Base-by-base conservation (phyloP, 1,140 invertebrate genomes). In the Drosophila persimilis region DNA sequence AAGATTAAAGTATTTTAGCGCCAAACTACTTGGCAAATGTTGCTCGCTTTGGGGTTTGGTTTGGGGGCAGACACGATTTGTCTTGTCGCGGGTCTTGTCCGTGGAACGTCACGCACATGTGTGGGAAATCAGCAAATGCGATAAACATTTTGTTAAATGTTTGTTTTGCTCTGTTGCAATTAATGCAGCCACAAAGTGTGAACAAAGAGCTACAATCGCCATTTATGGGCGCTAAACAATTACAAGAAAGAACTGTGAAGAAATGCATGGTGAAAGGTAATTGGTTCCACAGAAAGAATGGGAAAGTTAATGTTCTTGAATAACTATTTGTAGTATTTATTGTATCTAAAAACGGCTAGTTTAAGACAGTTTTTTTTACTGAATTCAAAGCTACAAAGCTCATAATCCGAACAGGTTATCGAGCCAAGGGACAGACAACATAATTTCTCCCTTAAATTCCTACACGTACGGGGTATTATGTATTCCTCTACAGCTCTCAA, bases 91-190 rank as follows among this genome's bases (percentile, higher is more conserved):
- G 24, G 35, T 13, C 35, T 39, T 39, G 35, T 39, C 35, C 35
- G 35, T 39, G 35, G 35, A 39, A 39, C 35, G 35, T 39, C 35
- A 63, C 47, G 59, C 39, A 61, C 47, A 57, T 57, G 44, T 62
- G 39, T 51, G 15, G 26, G 48, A 61, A 73, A 73, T 47, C 59
- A 43, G 22, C 50, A 57, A 64, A 59, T 57, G 79, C 59, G 80
- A 84, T 78, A 83, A 75, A 45, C 55, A 63, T 48, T 74, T 74
- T 69, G 59, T 39, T 80, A 59, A 76, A 77, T 67, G 59, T 74
- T 85, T 67, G 58, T 69, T 57, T 77, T 76, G 24, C 24, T 52
- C 48, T 44, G 50, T 43, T 65, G 63, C 77, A 80, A 80, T 84
- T 80, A 85, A 63, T 46, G 67, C 60, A 70, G 6, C 41, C 73